Evolutionary conservation across 2,888 invertebrate genomes (phyloP).

Genomic region (Pelosia muscerda): DNA sequence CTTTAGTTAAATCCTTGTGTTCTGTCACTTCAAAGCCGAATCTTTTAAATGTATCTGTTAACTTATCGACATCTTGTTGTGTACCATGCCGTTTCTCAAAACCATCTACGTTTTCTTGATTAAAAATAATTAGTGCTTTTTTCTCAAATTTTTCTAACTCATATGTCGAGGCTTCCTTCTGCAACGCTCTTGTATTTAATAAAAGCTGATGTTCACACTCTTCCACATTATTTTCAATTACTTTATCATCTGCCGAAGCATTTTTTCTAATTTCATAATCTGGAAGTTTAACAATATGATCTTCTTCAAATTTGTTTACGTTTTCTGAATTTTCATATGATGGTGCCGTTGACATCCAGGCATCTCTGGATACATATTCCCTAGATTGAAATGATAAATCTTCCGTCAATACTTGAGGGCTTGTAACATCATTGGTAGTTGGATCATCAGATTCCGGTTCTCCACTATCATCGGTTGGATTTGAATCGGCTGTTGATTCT

Average conservation of each 20-base stretch:
- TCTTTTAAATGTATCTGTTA: constrained; percentile 63
- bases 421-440: constrained; percentile 10
- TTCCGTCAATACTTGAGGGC: background rate
- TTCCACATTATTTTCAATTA: constrained; percentile 1
- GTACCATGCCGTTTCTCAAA: constrained; percentile 67
- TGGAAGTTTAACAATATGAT: background rate
- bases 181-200: constrained; percentile 55
- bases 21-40: constrained; percentile 67
- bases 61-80: constrained; percentile 64
- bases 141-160: constrained; percentile 73
- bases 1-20: constrained; percentile 64
- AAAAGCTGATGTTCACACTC: background rate
- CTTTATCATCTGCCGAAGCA: background rate
- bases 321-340: background rate
- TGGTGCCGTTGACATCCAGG: constrained; percentile 28
- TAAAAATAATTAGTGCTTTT: constrained; percentile 72
- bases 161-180: constrained; percentile 66
- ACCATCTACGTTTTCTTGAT: constrained; percentile 67
- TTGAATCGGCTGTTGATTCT: constrained; percentile 25
- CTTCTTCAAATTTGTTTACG: constrained; percentile 6
- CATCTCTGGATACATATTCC: constrained; percentile 31
- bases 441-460: constrained; percentile 31
- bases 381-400: background rate
- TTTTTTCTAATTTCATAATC: background rate
- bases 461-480: constrained; percentile 32